phyloP scores from a whole-genome alignment of 1,140 invertebrate genomes.

The Dendrolimus punctatus region DNA sequence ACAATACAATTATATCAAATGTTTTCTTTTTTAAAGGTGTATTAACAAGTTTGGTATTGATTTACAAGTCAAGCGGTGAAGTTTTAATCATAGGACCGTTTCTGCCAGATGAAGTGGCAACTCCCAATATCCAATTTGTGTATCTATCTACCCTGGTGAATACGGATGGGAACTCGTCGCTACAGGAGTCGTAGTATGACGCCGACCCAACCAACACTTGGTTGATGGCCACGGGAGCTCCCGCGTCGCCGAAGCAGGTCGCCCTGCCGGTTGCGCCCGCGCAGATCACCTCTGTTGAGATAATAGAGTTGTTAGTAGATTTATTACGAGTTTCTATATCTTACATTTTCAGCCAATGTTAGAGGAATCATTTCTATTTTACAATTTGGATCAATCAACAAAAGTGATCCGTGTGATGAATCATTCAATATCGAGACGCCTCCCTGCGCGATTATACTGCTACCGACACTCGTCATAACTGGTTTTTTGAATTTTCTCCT shows the following conservation, averaged over 20 bases:
- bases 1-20: too few relatives aligned
- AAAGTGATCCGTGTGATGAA: too few relatives aligned
- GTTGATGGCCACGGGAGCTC: slow-evolving; percentile 35
- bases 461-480: too few relatives aligned
- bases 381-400: too few relatives aligned
- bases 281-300: slow-evolving; percentile 35
- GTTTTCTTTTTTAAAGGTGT: too few relatives aligned
- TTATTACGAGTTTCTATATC: too few relatives aligned
- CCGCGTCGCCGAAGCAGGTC: slow-evolving; percentile 39
- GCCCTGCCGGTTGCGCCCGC: slow-evolving; percentile 20
- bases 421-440: too few relatives aligned
- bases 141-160: slow-evolving; percentile 39
- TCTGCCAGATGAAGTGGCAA: slow-evolving; percentile 7
- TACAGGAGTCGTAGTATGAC: slow-evolving; percentile 32
- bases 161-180: slow-evolving; percentile 27
- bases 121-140: slow-evolving; percentile 35
- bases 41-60: neutral
- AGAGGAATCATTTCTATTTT: too few relatives aligned
- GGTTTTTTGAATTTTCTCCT: too few relatives aligned
- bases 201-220: slow-evolving; percentile 31
- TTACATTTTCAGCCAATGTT: too few relatives aligned
- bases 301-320: slow-evolving; percentile 3
- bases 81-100: neutral
- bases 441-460: too few relatives aligned
- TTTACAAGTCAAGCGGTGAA: slow-evolving; percentile 1